A percentile compares a stretch with the other conserved stretches of the same genome.
Conservation (phyloP, 2,888 invertebrate species). For the Matsumyia berberina region DNA sequence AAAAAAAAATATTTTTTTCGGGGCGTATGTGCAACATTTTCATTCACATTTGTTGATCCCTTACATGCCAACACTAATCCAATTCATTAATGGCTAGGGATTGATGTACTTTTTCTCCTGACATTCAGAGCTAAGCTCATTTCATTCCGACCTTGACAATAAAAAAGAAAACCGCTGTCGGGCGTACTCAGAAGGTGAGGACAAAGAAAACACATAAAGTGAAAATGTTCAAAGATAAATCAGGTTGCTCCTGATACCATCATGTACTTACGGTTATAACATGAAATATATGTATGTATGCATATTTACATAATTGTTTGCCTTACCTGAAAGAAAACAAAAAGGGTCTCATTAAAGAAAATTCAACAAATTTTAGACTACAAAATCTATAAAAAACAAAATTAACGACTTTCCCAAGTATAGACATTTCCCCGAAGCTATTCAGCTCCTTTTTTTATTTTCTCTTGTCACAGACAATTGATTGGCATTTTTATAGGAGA, state of each 20-base stretch:
- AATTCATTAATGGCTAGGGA: too few relatives aligned
- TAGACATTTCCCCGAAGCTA: background rate
- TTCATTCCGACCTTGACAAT: too few relatives aligned
- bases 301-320: background rate
- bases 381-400: conserved; percentile 7
- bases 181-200: too few relatives aligned
- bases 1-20: too few relatives aligned
- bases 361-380: background rate
- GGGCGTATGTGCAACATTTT: too few relatives aligned
- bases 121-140: too few relatives aligned
- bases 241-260: background rate
- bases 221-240: background rate
- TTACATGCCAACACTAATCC: too few relatives aligned
- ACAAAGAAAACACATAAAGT: too few relatives aligned
- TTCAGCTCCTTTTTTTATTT: background rate
- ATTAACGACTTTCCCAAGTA: conserved; percentile 5
- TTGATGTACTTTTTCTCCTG: too few relatives aligned
- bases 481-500: conserved; percentile 17
- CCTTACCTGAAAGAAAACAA: conserved; percentile 13
- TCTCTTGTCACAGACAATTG: conserved; percentile 4
- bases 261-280: conserved; percentile 21
- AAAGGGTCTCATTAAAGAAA: conserved; percentile 13
- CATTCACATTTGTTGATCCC: too few relatives aligned
- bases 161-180: too few relatives aligned
- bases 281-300: background rate